Conservation (phyloP, 2,113 vertebrate species). For the Scophthalmus maximus region DNA sequence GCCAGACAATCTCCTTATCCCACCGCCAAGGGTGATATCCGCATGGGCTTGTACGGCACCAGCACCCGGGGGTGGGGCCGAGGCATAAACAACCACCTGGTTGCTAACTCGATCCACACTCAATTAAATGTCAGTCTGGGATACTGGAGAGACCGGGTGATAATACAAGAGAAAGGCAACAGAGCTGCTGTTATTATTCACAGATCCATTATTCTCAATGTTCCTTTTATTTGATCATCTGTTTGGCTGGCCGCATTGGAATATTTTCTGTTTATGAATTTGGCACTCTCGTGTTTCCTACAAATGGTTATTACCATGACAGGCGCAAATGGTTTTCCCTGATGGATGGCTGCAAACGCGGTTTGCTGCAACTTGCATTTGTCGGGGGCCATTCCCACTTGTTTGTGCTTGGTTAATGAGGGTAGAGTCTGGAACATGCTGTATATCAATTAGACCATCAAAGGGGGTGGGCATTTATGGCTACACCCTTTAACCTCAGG, state of each 20-base stretch:
- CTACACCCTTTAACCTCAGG: constrained; percentile 74
- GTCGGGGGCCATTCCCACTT: constrained; percentile 48
- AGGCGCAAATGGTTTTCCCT: constrained; percentile 63
- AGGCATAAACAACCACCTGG: constrained; percentile 70
- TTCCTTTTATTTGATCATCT: constrained; percentile 67
- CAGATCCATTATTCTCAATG: constrained; percentile 62
- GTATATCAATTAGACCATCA: constrained; percentile 83
- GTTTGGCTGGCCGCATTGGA: constrained; percentile 49
- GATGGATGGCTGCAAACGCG: constrained; percentile 34
- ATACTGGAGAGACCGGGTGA: constrained; percentile 31
- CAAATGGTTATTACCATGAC: constrained; percentile 65
- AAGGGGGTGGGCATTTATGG: constrained; percentile 76
- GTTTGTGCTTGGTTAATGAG: constrained; percentile 67
- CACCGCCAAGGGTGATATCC: constrained; percentile 57
- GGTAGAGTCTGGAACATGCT: constrained; percentile 70
- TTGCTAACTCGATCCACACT: constrained; percentile 60
- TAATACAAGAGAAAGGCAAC: constrained; percentile 54
- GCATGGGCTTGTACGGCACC: constrained; percentile 35
- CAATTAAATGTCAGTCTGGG: constrained; percentile 68
- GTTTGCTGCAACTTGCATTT: constrained; percentile 51
- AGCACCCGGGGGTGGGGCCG: constrained; percentile 48
- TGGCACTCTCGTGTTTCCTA: constrained; percentile 53
- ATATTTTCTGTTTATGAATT: constrained; percentile 68
- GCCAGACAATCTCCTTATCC: constrained; percentile 65
- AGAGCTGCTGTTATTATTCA: constrained; percentile 62